Base-by-base conservation (phyloP, 2,888 invertebrate genomes). In the Arctia plantaginis region DNA sequence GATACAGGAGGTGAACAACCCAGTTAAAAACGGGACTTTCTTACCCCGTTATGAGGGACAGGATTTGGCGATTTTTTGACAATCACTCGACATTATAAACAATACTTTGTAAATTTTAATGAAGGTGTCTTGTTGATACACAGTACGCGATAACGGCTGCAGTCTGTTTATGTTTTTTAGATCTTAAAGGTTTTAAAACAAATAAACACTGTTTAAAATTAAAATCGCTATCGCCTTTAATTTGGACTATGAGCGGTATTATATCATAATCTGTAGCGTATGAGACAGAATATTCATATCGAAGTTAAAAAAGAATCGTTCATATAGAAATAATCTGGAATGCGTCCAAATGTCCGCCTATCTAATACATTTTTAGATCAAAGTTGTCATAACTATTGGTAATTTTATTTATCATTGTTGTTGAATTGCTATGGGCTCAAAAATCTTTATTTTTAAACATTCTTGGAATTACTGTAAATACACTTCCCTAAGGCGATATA, bases 1-100 rank as follows among this genome's bases (percentile, higher is more conserved):
- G 91, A 91, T 92, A 90, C 86, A 84, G 88, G 88, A 95, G 95
- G 95, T 95, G 95, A 95, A 95, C 94, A 94, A 95, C 94, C 95
- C 93, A 89, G 90, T 88, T 91, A 88, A 90, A 92, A 93, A 92
- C 84, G 90, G 92, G 90, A 91, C 92, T 91, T 92, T 88, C 91
- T 89, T 89, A 84, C 82, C 77, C 78, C 71, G 72, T 77, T 77
- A 69, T 74, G 82, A 88, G 88, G 81, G 69, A 88, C 44, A 72
- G 80, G 83, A 82, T 72, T 20, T 1, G 77, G 90, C 92, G 91
- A 80, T 83, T 85, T 62, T 76, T 70, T 73, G 55, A 41, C 59
- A 23, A 39, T 3, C 20, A 65, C 15, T 59, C 27, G 10, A 73
- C 0, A 41, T n/a, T n/a, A n/a, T 15, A 27, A 20, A 39, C 13